phyloP scores from a whole-genome alignment of 2,797 vertebrate species.

The Vespertilio murinus region DNA sequence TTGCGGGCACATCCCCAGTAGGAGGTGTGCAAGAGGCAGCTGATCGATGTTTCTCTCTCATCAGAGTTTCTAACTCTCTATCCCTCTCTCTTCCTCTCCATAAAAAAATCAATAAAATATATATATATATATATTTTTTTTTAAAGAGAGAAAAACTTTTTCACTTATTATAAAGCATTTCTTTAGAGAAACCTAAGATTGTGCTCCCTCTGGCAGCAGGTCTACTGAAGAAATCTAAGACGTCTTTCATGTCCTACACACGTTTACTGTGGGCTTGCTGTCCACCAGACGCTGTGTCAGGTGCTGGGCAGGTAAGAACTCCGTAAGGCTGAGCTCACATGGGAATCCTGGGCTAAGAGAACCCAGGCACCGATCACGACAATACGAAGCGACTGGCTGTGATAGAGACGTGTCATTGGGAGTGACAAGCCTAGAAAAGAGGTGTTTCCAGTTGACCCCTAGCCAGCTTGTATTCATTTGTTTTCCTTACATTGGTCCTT shows the following conservation, averaged over 20 bases:
- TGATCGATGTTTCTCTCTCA: too few relatives aligned
- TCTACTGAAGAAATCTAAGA: background rate
- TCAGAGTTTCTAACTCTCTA: too few relatives aligned
- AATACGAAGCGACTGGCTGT: background rate
- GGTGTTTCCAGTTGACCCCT: slow-evolving; percentile 29
- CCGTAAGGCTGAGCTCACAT: background rate
- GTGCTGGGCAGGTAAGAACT: background rate
- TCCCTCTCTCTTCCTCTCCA: too few relatives aligned
- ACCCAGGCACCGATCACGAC: background rate
- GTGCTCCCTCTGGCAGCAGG: background rate
- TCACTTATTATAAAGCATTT: background rate
- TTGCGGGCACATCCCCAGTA: too few relatives aligned
- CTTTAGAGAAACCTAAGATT: background rate
- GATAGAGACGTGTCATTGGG: background rate
- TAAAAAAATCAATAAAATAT: too few relatives aligned
- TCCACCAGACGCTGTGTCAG: background rate
- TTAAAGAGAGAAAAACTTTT: background rate
- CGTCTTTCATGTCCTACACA: background rate
- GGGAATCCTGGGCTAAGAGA: background rate
- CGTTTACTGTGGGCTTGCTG: background rate
- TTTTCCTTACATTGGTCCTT: slow-evolving; percentile 21
- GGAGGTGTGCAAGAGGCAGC: too few relatives aligned
- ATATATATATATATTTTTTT: too few relatives aligned
- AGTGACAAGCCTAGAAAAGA: background rate
- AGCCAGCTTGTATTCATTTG: slow-evolving; percentile 4